A percentile compares a stretch with the other conserved stretches of the same genome.
Conservation (phyloP, 2,113 vertebrate genomes). For the Morone saxatilis region DNA sequence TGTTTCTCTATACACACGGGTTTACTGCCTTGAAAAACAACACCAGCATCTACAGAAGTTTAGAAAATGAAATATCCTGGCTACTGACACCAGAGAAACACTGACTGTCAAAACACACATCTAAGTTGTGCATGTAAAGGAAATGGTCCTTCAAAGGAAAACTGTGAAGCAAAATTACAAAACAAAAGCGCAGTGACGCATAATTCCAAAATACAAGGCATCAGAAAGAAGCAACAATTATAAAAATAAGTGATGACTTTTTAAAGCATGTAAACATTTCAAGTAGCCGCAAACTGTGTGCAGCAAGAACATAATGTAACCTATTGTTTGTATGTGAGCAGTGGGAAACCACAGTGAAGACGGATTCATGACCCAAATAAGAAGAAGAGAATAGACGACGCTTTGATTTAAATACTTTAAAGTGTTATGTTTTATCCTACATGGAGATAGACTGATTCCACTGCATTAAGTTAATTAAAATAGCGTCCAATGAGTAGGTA, state of each 20-base stretch:
- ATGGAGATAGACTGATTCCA: not conserved
- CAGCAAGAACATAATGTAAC: not conserved
- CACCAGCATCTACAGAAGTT: slow-evolving; percentile 6
- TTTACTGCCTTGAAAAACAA: not conserved
- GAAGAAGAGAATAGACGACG: not conserved
- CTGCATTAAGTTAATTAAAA: not conserved
- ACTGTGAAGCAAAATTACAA: not conserved
- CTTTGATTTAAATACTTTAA: slow-evolving; percentile 10
- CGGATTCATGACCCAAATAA: not conserved
- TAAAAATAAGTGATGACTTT: not conserved
- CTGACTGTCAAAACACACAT: not conserved
- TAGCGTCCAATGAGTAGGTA: not conserved
- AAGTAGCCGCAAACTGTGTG: slow-evolving; percentile 39
- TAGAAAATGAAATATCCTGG: not conserved
- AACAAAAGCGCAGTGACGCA: not conserved
- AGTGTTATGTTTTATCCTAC: slow-evolving; percentile 21
- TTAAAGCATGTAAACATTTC: slow-evolving; percentile 72
- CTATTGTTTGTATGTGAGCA: not conserved
- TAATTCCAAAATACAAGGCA: not conserved
- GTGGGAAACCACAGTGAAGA: not conserved
- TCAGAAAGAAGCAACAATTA: not conserved
- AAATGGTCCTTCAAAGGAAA: not conserved
- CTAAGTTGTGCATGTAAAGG: not conserved
- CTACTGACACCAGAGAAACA: not conserved
- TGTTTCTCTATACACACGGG: too few relatives aligned